Evolutionary conservation across 2,888 invertebrate species (phyloP).

Genomic region (Alsophila aescularia): DNA sequence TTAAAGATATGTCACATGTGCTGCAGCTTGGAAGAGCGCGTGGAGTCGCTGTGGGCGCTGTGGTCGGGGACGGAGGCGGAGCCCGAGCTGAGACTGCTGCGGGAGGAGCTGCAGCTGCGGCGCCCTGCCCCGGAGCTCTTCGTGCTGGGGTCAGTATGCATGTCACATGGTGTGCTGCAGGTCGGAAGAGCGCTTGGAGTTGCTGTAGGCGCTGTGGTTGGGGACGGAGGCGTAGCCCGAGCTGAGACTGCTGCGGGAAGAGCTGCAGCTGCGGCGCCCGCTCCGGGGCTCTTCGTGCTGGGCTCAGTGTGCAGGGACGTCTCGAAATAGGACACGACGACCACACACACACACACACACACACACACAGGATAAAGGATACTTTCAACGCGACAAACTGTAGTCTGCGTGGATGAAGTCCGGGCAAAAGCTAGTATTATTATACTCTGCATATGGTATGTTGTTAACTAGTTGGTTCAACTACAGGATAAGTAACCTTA

Average conservation of each 20-base stretch:
- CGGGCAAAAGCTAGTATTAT: no score
- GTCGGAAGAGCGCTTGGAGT: neutral
- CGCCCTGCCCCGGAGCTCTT: slow-evolving; percentile 30
- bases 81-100: slow-evolving; percentile 5
- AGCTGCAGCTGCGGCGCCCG: slow-evolving; percentile 31
- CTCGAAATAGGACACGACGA: no score
- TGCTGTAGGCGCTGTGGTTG: neutral
- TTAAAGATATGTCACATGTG: no score
- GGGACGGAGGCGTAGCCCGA: neutral
- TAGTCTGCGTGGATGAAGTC: no score
- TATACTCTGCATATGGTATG: no score
- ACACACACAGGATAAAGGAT: no score
- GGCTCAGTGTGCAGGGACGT: no score
- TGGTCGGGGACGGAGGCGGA: slow-evolving; percentile 10
- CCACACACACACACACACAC: no score
- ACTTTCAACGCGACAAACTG: no score
- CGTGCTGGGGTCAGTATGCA: slow-evolving; percentile 1
- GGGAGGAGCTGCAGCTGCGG: slow-evolving; percentile 2
- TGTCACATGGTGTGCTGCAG: no score
- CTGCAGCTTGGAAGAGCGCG: neutral
- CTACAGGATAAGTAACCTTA: no score
- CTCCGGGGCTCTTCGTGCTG: neutral
- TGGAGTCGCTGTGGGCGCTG: neutral
- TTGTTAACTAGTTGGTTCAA: no score
- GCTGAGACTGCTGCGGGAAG: neutral